Evolutionary conservation across 2,797 vertebrate genomes (phyloP).

Genomic region (Oreochromis grahami): DNA sequence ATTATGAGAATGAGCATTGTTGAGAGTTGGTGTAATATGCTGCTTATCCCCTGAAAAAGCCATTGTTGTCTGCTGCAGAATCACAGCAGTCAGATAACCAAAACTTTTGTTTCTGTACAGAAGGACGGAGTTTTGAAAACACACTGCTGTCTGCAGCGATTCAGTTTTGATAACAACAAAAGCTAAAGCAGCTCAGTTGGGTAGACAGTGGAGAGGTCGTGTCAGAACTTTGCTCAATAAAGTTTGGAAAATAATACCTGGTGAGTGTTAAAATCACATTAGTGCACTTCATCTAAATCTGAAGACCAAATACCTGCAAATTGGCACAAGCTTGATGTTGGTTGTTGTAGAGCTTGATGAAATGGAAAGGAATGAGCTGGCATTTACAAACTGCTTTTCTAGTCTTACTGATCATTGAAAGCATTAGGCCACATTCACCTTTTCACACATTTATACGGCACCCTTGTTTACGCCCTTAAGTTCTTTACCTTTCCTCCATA

Average conservation of each 20-base stretch:
- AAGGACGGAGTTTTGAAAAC: neutral
- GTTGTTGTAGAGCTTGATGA: neutral
- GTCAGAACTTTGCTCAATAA: constrained; percentile 5
- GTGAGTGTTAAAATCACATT: constrained; percentile 10
- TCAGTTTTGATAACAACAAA: constrained; percentile 7
- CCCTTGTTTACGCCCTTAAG: neutral
- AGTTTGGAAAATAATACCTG: constrained; percentile 5
- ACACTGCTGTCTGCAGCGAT: neutral
- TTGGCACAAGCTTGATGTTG: neutral
- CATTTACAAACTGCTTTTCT: neutral
- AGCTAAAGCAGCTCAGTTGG: neutral
- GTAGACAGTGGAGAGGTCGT: neutral
- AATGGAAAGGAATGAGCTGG: neutral
- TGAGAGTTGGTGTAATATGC: neutral
- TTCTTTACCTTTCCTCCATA: neutral
- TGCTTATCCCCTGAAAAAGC: neutral
- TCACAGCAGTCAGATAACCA: neutral
- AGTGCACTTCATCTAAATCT: neutral
- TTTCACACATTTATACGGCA: neutral
- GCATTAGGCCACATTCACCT: neutral
- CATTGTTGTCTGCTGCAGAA: neutral
- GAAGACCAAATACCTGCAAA: neutral
- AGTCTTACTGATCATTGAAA: neutral
- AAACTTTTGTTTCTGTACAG: neutral
- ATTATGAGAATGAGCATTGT: neutral